Evolutionary conservation across 2,797 vertebrate genomes (phyloP).

Genomic region (Halcyon badia): DNA sequence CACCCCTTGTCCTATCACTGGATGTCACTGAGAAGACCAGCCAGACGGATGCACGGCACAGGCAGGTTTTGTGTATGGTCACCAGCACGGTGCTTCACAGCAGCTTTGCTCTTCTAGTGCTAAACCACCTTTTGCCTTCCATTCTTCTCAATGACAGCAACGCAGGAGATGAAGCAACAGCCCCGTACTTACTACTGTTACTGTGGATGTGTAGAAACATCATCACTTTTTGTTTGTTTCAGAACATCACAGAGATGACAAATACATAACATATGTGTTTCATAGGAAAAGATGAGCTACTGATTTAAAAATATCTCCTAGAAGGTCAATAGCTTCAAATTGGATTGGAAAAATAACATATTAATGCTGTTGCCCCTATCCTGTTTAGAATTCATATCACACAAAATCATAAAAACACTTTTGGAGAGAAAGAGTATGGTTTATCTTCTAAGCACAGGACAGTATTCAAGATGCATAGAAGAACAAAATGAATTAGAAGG

Average conservation of each 20-base stretch:
- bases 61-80: not conserved
- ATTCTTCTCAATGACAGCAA: not conserved
- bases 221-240: not conserved
- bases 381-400: slow-evolving; percentile 9
- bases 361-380: not conserved
- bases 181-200: not conserved
- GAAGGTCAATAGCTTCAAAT: not conserved
- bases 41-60: not conserved
- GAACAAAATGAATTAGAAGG: not conserved
- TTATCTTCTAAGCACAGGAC: not conserved
- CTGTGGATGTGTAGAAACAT: not conserved
- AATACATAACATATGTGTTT: not conserved
- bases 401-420: not conserved
- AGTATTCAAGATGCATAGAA: not conserved
- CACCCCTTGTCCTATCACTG: too few species aligned
- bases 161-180: not conserved
- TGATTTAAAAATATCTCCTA: not conserved
- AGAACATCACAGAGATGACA: not conserved
- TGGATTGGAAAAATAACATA: not conserved
- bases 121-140: not conserved
- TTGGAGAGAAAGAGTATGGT: not conserved
- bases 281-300: not conserved
- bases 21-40: too few species aligned
- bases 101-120: not conserved
- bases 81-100: not conserved